These are phyloP conservation scores for Pseudomyrmex sp. DNA, from an alignment of 1,140 invertebrate genomes.

Conservation along the genomic window DNA sequence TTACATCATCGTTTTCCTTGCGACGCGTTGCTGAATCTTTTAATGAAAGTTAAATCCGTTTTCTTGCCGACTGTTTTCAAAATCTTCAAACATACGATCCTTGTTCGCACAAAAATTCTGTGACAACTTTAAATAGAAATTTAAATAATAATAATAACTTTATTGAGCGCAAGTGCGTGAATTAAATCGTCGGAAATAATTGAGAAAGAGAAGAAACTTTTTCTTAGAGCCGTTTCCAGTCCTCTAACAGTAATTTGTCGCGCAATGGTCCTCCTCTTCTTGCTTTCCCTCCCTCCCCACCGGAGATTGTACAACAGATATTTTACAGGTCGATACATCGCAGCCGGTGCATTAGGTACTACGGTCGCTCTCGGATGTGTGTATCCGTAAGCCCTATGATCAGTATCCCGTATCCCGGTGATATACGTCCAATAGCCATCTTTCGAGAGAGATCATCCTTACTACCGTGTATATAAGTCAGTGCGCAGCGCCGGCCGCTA, in stretches of 20 bases:
- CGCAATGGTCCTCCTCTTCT: neutral
- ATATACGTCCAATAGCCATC: conserved; percentile 58
- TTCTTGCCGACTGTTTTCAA: neutral
- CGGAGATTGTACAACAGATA: conserved; percentile 20
- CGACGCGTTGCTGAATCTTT: neutral
- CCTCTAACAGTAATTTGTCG: conserved; percentile 31
- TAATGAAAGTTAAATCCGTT: conserved; percentile 7
- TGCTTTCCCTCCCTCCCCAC: neutral
- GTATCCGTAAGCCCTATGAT: conserved; percentile 52
- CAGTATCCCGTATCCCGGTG: conserved; percentile 51
- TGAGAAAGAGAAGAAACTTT: neutral
- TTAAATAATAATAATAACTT: neutral
- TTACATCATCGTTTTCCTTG: neutral
- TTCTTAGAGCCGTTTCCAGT: neutral
- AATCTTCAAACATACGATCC: too few relatives aligned
- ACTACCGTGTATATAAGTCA: conserved; percentile 40
- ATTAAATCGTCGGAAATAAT: neutral
- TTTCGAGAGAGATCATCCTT: conserved; percentile 57
- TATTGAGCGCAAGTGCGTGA: neutral
- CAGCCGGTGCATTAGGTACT: conserved; percentile 34
- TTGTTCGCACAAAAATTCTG: neutral
- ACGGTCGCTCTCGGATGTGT: conserved; percentile 13
- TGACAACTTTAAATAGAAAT: neutral
- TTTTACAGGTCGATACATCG: conserved; percentile 48
- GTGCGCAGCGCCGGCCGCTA: conserved; percentile 32